phyloP scores from a whole-genome alignment of 2,888 invertebrate genomes.

The Deladenus siricidicola region DNA sequence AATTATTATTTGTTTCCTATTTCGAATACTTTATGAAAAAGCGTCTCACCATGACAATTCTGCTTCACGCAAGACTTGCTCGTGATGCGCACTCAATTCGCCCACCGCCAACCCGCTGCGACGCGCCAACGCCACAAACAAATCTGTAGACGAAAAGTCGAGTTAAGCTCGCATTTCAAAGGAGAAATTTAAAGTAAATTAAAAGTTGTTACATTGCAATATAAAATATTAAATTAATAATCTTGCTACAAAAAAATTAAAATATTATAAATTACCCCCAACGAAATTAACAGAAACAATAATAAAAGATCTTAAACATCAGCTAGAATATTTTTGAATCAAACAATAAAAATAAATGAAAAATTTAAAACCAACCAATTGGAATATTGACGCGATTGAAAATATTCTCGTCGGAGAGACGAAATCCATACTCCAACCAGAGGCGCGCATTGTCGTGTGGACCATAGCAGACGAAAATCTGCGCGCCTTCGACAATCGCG shows the following conservation, averaged over 20 bases:
- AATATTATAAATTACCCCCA: too few relatives aligned
- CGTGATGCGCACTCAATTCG: slow-evolving; percentile 15
- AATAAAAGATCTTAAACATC: too few relatives aligned
- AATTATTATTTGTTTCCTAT: too few relatives aligned
- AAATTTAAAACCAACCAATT: slow-evolving; percentile 29
- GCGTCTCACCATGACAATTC: slow-evolving; percentile 26
- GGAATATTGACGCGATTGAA: slow-evolving; percentile 37
- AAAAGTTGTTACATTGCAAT: too few relatives aligned
- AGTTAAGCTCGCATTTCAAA: too few relatives aligned
- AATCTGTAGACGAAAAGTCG: too few relatives aligned
- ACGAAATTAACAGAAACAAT: not conserved
- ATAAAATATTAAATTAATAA: too few relatives aligned
- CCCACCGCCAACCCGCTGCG: slow-evolving; percentile 28
- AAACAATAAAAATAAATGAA: not conserved
- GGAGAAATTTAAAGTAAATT: too few relatives aligned
- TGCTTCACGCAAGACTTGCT: slow-evolving; percentile 30
- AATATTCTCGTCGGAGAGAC: slow-evolving; percentile 47
- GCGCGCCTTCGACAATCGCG: slow-evolving; percentile 27
- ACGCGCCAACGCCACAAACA: slow-evolving; percentile 28
- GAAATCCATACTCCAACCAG: slow-evolving; percentile 56
- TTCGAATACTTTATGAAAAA: too few relatives aligned
- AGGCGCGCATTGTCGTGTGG: slow-evolving; percentile 55
- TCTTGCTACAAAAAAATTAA: too few relatives aligned
- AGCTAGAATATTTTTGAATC: too few relatives aligned
- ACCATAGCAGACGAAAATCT: slow-evolving; percentile 55